Percentiles rank a stretch among this genome's conserved stretches.
phyloP scores from a whole-genome alignment of 2,797 vertebrate species.

The Leuciscus waleckii region DNA sequence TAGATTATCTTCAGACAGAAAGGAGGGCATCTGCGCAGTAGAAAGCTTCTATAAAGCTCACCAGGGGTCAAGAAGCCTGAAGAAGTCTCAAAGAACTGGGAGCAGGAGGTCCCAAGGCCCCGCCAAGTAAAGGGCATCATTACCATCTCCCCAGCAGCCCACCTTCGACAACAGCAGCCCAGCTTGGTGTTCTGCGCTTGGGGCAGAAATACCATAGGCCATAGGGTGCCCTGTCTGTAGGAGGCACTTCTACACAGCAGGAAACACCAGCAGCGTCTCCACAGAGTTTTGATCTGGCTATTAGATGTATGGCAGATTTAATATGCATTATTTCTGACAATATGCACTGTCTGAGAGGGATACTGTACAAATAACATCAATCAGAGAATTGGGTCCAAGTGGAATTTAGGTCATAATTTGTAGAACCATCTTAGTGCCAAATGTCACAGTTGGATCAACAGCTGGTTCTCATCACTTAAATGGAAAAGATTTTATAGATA shows the following conservation, averaged over 20 bases:
- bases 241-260: conserved; percentile 33
- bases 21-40: conserved; percentile 12
- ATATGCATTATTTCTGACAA: conserved; percentile 35
- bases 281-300: conserved; percentile 43
- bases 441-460: conserved; percentile 59
- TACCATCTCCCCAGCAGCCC: conserved; percentile 54
- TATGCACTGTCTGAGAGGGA: conserved; percentile 10
- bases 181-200: conserved; percentile 36
- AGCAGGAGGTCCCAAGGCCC: conserved; percentile 48
- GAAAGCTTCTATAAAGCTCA: conserved; percentile 45
- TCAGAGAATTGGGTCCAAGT: conserved; percentile 34
- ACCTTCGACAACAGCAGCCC: conserved; percentile 56
- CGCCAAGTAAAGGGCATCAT: conserved; percentile 56
- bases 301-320: conserved; percentile 8
- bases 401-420: conserved; percentile 48
- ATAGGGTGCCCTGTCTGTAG: conserved; percentile 32
- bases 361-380: conserved; percentile 37
- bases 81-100: conserved; percentile 43
- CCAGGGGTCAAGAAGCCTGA: conserved; percentile 52
- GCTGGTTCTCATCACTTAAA: conserved; percentile 60
- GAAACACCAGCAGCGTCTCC: conserved; percentile 17
- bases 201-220: conserved; percentile 43
- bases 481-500: conserved; percentile 59
- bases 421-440: conserved; percentile 53
- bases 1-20: conserved; percentile 19